These are phyloP conservation scores for Cynopterus sphinx DNA, from an alignment of 2,797 vertebrate species.

Conservation along the genomic window DNA sequence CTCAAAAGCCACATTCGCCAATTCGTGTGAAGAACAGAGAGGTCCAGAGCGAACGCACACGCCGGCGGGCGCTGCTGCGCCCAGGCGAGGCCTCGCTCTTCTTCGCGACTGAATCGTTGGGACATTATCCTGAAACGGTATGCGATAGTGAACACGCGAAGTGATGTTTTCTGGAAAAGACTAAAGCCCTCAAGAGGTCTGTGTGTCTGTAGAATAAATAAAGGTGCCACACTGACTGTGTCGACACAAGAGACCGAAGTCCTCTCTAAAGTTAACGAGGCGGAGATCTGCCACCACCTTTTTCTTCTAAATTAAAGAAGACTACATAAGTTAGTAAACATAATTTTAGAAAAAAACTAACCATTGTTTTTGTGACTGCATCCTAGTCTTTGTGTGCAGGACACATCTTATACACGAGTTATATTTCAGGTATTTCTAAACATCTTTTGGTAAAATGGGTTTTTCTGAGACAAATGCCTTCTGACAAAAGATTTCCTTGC, in stretches of 20 bases:
- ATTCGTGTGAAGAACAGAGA: neutral
- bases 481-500: neutral
- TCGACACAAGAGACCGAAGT: neutral
- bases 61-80: neutral
- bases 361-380: neutral
- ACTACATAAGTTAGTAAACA: neutral
- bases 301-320: neutral
- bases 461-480: neutral
- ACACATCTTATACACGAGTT: neutral
- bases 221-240: neutral
- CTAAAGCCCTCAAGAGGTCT: neutral
- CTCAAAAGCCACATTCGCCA: constrained; percentile 21
- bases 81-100: neutral
- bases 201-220: neutral
- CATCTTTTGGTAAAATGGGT: neutral
- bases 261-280: neutral
- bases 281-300: neutral
- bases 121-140: neutral
- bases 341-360: constrained; percentile 10
- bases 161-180: neutral
- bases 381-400: neutral
- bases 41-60: neutral
- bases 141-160: neutral
- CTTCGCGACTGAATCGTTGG: neutral
- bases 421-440: constrained; percentile 44